Conservation (phyloP, 2,888 invertebrate genomes). For the Meteorus colon region DNA sequence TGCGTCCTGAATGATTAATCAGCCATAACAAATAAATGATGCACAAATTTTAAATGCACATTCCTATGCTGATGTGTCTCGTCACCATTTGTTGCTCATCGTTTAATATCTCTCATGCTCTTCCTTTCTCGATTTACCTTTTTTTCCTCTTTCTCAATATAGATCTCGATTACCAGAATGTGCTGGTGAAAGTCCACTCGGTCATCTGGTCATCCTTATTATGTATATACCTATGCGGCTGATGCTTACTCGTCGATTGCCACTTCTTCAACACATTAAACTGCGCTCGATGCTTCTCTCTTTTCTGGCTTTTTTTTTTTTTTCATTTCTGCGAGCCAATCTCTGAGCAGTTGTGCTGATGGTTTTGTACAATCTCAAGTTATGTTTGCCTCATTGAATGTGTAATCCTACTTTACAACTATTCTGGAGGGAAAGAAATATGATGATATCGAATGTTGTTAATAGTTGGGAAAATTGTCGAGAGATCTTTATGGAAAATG, state of each 20-base stretch:
- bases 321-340: not conserved
- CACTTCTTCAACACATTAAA: slow-evolving; percentile 16
- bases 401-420: not conserved
- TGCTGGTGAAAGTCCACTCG: slow-evolving; percentile 52
- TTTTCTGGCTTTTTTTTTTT: not conserved
- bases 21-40: not conserved
- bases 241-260: slow-evolving; percentile 19
- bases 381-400: not conserved
- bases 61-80: not conserved
- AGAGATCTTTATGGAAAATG: too few relatives aligned
- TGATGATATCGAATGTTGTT: too few relatives aligned
- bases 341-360: not conserved
- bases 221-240: slow-evolving; percentile 51
- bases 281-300: not conserved
- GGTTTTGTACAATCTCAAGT: not conserved
- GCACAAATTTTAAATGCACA: not conserved
- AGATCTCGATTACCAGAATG: slow-evolving; percentile 56
- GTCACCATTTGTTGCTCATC: not conserved
- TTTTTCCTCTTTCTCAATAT: slow-evolving; percentile 29
- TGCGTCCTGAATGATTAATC: not conserved
- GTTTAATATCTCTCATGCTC: slow-evolving; percentile 13
- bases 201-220: slow-evolving; percentile 58
- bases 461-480: too few relatives aligned
- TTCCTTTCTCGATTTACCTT: slow-evolving; percentile 20
- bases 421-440: not conserved